Percentiles rank a stretch among this genome's conserved stretches.
Conservation (phyloP, 2,113 vertebrate species). For the Protobothrops flavoviridis region DNA sequence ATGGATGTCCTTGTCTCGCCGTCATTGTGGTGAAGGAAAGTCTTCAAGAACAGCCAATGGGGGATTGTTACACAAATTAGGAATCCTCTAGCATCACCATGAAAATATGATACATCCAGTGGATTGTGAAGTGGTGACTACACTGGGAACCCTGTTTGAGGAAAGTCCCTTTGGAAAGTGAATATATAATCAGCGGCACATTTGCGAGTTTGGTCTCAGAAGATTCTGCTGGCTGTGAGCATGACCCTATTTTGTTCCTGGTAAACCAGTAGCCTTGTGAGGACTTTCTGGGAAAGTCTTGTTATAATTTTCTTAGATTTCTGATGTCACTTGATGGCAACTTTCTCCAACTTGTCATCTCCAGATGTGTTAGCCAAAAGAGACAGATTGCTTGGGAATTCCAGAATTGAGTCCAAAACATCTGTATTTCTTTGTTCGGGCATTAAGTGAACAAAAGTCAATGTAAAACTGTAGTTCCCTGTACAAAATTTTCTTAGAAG, state of each 20-base stretch:
- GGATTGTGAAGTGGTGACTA: constrained; percentile 28
- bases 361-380: background rate
- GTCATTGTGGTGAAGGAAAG: constrained; percentile 53
- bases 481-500: background rate
- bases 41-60: constrained; percentile 59
- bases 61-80: constrained; percentile 65
- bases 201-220: background rate
- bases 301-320: background rate
- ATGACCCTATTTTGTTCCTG: background rate
- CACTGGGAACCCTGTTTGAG: constrained; percentile 50
- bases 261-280: background rate
- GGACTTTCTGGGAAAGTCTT: background rate
- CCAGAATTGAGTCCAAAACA: background rate
- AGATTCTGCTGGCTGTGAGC: accelerated
- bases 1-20: constrained; percentile 68
- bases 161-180: constrained; percentile 17
- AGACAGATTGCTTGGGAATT: background rate
- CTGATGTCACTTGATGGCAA: background rate
- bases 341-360: background rate
- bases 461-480: background rate
- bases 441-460: background rate
- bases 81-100: constrained; percentile 73
- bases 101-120: constrained; percentile 69
- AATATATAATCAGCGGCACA: background rate
- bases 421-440: background rate